A percentile compares a stretch with the other conserved stretches of the same genome.
Conservation (phyloP, 2,797 vertebrate species). For the Brachymystax lenok region DNA sequence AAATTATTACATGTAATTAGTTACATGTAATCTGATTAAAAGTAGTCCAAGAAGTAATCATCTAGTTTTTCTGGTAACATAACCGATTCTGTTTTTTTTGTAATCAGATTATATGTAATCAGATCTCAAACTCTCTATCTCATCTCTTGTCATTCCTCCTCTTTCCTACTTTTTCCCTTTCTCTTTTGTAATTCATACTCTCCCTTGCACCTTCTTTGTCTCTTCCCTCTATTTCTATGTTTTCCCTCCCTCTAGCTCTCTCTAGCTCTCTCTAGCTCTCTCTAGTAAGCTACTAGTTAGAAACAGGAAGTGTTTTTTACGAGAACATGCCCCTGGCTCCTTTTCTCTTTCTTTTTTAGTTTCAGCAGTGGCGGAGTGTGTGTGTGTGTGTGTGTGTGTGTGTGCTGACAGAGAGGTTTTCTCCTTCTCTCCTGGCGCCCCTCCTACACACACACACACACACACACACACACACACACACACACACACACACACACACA, state of each 20-base stretch:
- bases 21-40: no score
- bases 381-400: no score
- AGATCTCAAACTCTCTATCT: background rate
- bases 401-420: background rate
- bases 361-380: background rate
- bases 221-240: background rate
- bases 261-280: background rate
- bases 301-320: constrained; percentile 1
- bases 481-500: background rate
- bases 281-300: background rate
- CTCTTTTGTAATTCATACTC: background rate
- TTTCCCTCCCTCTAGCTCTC: background rate
- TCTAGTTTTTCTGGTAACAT: no score
- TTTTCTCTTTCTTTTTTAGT: background rate
- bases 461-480: background rate
- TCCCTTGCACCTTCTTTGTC: background rate
- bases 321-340: background rate
- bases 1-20: no score
- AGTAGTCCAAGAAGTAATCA: no score
- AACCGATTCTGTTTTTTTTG: no score
- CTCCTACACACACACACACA: background rate
- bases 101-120: no score
- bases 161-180: background rate
- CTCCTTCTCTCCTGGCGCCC: background rate
- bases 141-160: background rate